Percentiles rank a stretch among this genome's conserved stretches.
Evolutionary conservation across 2,113 vertebrate species (phyloP).

Genomic region (Gadus chalcogrammus): DNA sequence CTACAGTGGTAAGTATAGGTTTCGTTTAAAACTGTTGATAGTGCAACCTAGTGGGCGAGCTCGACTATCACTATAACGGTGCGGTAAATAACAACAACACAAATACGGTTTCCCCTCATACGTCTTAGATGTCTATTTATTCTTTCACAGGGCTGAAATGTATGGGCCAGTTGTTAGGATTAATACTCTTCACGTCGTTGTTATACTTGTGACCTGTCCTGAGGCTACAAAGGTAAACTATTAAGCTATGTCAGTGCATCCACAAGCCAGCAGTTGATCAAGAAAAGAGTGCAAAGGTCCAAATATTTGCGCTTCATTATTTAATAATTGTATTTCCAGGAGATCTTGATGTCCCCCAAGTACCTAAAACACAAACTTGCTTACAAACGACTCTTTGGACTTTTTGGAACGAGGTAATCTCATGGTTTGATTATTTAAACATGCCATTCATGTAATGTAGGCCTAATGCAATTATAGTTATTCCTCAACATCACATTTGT

Average conservation of each 20-base stretch:
- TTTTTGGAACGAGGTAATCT: constrained; percentile 69
- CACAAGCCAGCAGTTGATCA: neutral
- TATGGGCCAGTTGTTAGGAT: constrained; percentile 60
- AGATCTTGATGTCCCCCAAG: constrained; percentile 73
- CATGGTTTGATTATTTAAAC: neutral
- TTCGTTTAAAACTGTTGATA: neutral
- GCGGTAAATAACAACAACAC: no score
- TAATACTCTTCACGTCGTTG: constrained; percentile 43
- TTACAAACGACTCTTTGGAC: constrained; percentile 51
- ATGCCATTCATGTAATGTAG: neutral
- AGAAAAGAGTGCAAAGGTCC: neutral
- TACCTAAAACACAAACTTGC: constrained; percentile 59
- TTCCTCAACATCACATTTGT: neutral
- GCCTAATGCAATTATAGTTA: neutral
- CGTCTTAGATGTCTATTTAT: neutral
- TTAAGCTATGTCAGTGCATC: neutral
- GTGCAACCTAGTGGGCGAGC: neutral
- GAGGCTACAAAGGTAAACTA: constrained; percentile 70
- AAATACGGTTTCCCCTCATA: neutral
- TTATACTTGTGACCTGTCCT: constrained; percentile 47
- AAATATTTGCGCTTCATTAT: neutral
- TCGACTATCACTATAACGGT: neutral
- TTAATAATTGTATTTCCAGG: constrained; percentile 37
- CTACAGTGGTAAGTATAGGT: constrained; percentile 52
- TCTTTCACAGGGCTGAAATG: constrained; percentile 44